Evolutionary conservation across 1,140 invertebrate species (phyloP).

Genomic region (Paracyclopina nana): DNA sequence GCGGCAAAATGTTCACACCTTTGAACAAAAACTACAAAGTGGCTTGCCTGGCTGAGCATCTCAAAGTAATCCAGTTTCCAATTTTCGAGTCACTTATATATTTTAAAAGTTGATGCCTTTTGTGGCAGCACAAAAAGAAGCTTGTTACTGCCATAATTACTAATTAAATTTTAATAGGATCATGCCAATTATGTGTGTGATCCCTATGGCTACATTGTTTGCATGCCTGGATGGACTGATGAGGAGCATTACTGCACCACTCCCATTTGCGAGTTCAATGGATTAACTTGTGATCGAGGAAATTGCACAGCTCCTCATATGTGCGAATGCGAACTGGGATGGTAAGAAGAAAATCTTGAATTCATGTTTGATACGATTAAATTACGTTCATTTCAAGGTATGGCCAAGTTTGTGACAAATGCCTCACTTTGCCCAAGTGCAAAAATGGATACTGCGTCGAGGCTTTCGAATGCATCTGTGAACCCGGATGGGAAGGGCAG

Average conservation of each 20-base stretch:
- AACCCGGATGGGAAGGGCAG: neutral
- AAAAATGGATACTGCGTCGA: neutral
- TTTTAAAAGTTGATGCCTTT: too few species aligned
- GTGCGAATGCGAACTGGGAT: neutral
- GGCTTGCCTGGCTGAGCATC: too few species aligned
- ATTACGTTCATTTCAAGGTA: neutral
- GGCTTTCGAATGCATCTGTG: neutral
- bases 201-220: constrained; percentile 2
- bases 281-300: neutral
- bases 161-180: too few species aligned
- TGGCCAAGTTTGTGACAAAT: neutral
- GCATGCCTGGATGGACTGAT: constrained; percentile 8
- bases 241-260: constrained; percentile 2
- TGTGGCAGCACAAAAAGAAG: too few species aligned
- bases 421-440: constrained; percentile 1
- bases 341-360: neutral
- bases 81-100: too few species aligned
- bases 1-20: too few species aligned
- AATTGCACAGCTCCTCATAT: neutral
- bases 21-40: too few species aligned
- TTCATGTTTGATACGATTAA: neutral
- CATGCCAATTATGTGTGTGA: constrained; percentile 8
- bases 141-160: too few species aligned
- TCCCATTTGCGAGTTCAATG: neutral
- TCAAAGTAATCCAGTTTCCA: too few species aligned